phyloP scores from a whole-genome alignment of 37 sponge, comb jelly and placozoan genomes.

The Tethya wilhelma region DNA sequence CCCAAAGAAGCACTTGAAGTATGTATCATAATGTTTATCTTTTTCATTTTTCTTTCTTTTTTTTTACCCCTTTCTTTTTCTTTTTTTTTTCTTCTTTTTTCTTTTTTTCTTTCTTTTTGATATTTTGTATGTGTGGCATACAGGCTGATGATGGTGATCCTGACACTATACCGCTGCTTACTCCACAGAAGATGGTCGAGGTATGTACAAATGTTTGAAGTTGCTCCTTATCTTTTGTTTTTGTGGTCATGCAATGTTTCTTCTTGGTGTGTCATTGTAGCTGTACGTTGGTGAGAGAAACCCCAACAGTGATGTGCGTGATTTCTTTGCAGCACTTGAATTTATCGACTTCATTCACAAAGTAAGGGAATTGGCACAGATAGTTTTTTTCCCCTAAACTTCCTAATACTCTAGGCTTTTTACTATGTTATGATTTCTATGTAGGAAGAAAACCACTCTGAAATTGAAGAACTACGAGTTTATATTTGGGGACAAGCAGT shows the following conservation, averaged over 20 bases:
- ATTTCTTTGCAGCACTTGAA: slow-evolving; percentile 75
- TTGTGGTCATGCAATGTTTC: not conserved
- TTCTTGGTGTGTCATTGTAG: not conserved
- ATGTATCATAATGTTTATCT: not conserved
- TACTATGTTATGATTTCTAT: too few relatives aligned
- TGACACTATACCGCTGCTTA: slow-evolving; percentile 50
- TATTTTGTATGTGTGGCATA: not conserved
- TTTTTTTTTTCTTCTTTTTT: not conserved
- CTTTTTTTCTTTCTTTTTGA: not conserved
- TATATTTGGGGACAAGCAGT: slow-evolving; percentile 75
- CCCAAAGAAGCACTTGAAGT: slow-evolving; percentile 50
- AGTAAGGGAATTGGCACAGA: slow-evolving; percentile 11
- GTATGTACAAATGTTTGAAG: not conserved
- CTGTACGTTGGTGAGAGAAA: slow-evolving; percentile 64
- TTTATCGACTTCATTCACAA: slow-evolving; percentile 34
- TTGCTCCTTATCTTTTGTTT: not conserved
- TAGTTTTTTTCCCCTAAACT: not conserved
- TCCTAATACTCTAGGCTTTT: too few relatives aligned
- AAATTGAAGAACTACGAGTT: slow-evolving; percentile 29
- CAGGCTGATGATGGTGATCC: slow-evolving; percentile 35
- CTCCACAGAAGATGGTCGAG: slow-evolving; percentile 49
- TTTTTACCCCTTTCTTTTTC: too few relatives aligned
- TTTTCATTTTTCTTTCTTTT: not conserved
- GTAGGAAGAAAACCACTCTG: not conserved
- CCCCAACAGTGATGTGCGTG: slow-evolving; percentile 16